phyloP scores from a whole-genome alignment of 2,888 invertebrate species.

The Calameuta filiformis region DNA sequence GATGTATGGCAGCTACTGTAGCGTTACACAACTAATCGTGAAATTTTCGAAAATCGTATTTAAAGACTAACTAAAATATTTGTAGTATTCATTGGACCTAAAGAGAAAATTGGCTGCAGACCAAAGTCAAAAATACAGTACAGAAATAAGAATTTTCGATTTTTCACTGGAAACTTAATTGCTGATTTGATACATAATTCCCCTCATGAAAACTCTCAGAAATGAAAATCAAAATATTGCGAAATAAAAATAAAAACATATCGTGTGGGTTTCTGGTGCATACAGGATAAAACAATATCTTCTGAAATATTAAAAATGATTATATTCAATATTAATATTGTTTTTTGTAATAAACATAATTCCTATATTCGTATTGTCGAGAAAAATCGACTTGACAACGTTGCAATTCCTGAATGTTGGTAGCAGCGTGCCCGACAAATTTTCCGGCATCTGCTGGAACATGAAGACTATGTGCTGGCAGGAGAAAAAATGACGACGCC shows the following conservation, averaged over 20 bases:
- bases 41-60: constrained; percentile 15
- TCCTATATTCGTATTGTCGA: neutral
- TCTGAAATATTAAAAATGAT: neutral
- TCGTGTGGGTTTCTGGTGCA: neutral
- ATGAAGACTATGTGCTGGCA: neutral
- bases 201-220: constrained; percentile 5
- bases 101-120: neutral
- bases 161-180: constrained; percentile 9
- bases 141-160: constrained; percentile 9
- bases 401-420: constrained; percentile 17
- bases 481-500: constrained; percentile 14
- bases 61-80: constrained; percentile 16
- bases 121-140: constrained; percentile 5
- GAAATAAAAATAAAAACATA: neutral
- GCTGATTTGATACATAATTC: constrained; percentile 13
- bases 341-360: neutral
- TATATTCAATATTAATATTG: neutral
- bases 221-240: neutral
- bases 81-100: constrained; percentile 9
- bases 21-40: constrained; percentile 8
- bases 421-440: constrained; percentile 12
- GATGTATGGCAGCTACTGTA: constrained; percentile 13
- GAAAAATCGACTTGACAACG: constrained; percentile 10
- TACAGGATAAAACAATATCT: neutral
- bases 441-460: constrained; percentile 8